Conservation (phyloP, 2,797 vertebrate species). For the Adelosebastes latens region DNA sequence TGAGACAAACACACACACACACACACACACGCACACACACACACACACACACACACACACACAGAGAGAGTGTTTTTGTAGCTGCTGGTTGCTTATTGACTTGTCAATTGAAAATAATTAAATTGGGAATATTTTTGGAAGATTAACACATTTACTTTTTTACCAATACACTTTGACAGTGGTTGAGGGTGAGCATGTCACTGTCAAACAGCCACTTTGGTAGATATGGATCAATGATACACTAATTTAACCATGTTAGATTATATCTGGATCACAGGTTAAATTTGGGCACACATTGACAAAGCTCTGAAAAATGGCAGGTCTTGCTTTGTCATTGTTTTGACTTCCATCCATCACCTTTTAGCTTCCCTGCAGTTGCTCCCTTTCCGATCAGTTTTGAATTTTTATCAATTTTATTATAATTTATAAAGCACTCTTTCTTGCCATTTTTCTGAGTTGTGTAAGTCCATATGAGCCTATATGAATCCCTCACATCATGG, state of each 20-base stretch:
- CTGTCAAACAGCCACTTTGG: not conserved
- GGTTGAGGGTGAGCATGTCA: not conserved
- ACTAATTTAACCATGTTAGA: not conserved
- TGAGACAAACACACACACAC: conserved; percentile 67
- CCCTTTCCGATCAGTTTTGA: not conserved
- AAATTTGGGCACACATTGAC: not conserved
- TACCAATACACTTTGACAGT: not conserved
- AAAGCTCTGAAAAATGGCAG: not conserved
- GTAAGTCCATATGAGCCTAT: not conserved
- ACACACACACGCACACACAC: not conserved
- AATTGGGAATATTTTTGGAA: not conserved
- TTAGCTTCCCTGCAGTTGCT: not conserved
- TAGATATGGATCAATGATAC: not conserved
- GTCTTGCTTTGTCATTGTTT: not conserved
- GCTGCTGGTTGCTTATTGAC: not conserved
- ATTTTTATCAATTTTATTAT: not conserved
- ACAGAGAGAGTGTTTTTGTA: not conserved
- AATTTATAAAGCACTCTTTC: not conserved
- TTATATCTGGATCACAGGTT: not conserved
- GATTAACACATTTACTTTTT: not conserved
- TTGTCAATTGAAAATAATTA: not conserved
- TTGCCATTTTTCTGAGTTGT: not conserved
- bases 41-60: conserved; percentile 14
- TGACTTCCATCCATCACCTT: not conserved
- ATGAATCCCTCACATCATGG: not conserved